Evolutionary conservation across 2,888 invertebrate species (phyloP).

Genomic region (Watsonalla cultraria): DNA sequence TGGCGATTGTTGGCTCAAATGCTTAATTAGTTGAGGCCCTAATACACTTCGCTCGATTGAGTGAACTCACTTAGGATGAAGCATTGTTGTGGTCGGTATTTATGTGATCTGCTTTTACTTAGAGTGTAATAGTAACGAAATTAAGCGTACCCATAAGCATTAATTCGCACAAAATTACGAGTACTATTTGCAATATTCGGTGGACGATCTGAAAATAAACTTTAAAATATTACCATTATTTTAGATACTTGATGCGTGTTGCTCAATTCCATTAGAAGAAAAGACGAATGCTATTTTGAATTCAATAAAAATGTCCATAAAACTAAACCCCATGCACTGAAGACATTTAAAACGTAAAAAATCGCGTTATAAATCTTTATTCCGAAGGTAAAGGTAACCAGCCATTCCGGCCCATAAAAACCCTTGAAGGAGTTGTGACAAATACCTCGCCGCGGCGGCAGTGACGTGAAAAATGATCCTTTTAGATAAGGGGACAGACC

Average conservation of each 20-base stretch:
- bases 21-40: constrained; percentile 52
- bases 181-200: too few species aligned
- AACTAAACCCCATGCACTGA: too few species aligned
- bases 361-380: constrained; percentile 48
- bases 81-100: constrained; percentile 6
- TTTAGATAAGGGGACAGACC: constrained; percentile 64
- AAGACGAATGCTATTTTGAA: too few species aligned
- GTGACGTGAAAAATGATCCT: constrained; percentile 72
- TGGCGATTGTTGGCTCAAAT: constrained; percentile 55
- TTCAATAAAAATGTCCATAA: too few species aligned
- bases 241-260: too few species aligned
- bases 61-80: constrained; percentile 9
- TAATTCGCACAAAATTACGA: too few species aligned
- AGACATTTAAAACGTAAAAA: constrained; percentile 22
- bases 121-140: too few species aligned
- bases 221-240: too few species aligned
- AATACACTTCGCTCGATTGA: constrained; percentile 42
- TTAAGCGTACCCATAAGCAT: too few species aligned
- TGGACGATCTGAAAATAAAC: too few species aligned
- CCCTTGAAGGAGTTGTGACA: constrained; percentile 65
- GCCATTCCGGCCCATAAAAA: constrained; percentile 51
- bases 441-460: constrained; percentile 60
- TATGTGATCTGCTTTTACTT: too few species aligned
- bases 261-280: too few species aligned
- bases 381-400: constrained; percentile 44